Base-by-base conservation (phyloP, 2,797 vertebrate species). In the Chaetodon trifasciatus region DNA sequence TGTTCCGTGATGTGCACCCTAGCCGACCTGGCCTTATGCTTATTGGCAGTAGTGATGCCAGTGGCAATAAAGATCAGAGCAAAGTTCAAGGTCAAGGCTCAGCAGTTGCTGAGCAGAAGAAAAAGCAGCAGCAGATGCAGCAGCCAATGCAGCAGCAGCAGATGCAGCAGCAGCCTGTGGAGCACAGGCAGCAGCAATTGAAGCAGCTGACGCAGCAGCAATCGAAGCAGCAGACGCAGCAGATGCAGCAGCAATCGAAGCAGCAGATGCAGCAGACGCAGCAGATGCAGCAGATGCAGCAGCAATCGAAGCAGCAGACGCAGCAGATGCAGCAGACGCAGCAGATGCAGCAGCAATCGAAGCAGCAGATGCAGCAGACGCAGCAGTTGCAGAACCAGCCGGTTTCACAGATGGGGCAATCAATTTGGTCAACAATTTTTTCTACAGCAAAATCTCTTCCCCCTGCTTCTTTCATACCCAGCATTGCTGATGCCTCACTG, bases 21-120 rank as follows among this genome's bases (percentile, higher is more conserved):
- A 42, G 13, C 32, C 83, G 86, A 11, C 82, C 87, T 3, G 88
- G 84, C 8, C 81, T 93, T 11, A 84, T 92, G 58, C 28, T 92
- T 17, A 68, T 91, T 9, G 71, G 62, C 42, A 86, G 53, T 2
- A 86, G 60, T 1, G 13, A 68, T 0, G 0, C 35, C 5, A 60
- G 7, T 23, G 42, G 6, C 6, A 7, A 7, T 0, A 75, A 72
- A 12, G 39, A 49, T 69, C 32, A 53, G 19, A 44, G 23, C 64
- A 78, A 76, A 56, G 50, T 15, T 32, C 39, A 58, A 52, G 60
- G 37, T 16, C 69, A 86, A 72, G 39, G 1, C 1, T 70, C 71
- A 12, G 17, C n/a, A 0, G 37, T 35, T 58, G 8, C 60, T 1
- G 61, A 84, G 49, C 78, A 70, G 52, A 47, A 32, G 15, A 44